Conservation (phyloP, 2,797 vertebrate genomes). For the Phataginus tetradactyla region DNA sequence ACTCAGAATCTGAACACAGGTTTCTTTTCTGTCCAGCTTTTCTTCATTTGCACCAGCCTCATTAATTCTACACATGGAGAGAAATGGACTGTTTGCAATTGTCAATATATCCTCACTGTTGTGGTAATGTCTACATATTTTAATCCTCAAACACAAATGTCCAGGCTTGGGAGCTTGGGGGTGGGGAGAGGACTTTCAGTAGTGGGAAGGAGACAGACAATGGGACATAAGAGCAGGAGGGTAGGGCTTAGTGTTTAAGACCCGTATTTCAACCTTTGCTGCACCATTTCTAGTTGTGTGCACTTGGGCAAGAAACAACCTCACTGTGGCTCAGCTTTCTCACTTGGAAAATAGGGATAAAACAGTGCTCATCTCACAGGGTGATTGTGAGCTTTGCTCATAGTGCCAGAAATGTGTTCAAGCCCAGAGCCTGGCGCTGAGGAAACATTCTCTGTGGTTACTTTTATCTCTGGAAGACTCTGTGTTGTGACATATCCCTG, state of each 20-base stretch:
- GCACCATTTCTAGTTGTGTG: not conserved
- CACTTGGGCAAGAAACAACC: not conserved
- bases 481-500: not conserved
- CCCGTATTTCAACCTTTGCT: not conserved
- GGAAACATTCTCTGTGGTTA: conserved; percentile 50
- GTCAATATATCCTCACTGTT: not conserved
- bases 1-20: not conserved
- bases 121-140: not conserved
- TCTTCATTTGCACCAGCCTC: not conserved
- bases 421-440: not conserved
- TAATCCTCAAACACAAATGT: conserved; percentile 24
- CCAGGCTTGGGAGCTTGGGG: not conserved
- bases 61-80: not conserved
- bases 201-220: not conserved
- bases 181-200: not conserved
- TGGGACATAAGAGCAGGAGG: not conserved
- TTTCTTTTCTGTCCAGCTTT: not conserved
- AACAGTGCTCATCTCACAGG: not conserved
- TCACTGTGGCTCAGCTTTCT: not conserved
- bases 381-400: conserved; percentile 7
- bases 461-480: conserved; percentile 47
- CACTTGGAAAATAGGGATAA: not conserved
- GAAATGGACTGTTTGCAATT: not conserved
- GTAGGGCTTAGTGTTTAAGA: not conserved
- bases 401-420: conserved; percentile 40